Evolutionary conservation across 2,113 vertebrate species (phyloP).

Genomic region (Zapornia atra): DNA sequence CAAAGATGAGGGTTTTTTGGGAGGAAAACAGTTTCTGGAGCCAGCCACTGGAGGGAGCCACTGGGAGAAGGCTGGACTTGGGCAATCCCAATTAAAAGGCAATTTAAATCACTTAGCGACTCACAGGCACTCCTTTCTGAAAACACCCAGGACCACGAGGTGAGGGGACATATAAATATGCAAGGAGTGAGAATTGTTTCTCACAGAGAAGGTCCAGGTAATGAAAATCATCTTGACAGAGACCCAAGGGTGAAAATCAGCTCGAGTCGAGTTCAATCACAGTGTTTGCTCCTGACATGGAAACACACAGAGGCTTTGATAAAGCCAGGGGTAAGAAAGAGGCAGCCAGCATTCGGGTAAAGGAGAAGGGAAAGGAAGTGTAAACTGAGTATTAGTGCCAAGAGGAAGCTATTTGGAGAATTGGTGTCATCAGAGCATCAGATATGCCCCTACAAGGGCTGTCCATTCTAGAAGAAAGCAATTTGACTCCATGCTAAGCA

Average conservation of each 20-base stretch:
- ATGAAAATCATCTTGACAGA: neutral
- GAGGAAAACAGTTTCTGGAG: neutral
- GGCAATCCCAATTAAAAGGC: neutral
- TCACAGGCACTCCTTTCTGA: neutral
- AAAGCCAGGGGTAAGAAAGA: neutral
- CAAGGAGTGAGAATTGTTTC: neutral
- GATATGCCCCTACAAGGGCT: neutral
- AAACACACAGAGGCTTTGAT: neutral
- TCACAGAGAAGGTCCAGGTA: neutral
- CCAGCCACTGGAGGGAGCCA: constrained; percentile 22
- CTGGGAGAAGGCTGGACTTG: neutral
- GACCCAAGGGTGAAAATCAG: neutral
- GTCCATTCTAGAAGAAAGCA: neutral
- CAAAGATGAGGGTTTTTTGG: neutral
- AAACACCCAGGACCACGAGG: neutral
- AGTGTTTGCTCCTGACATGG: neutral
- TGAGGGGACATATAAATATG: neutral
- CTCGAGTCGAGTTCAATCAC: neutral
- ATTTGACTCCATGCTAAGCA: neutral
- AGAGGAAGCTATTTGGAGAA: neutral
- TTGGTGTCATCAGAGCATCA: neutral
- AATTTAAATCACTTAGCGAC: accelerated
- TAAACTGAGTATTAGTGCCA: neutral
- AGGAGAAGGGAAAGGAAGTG: neutral
- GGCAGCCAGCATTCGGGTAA: neutral